Conservation (phyloP, 2,113 vertebrate species). For the Dicerorhinus sumatrensis region DNA sequence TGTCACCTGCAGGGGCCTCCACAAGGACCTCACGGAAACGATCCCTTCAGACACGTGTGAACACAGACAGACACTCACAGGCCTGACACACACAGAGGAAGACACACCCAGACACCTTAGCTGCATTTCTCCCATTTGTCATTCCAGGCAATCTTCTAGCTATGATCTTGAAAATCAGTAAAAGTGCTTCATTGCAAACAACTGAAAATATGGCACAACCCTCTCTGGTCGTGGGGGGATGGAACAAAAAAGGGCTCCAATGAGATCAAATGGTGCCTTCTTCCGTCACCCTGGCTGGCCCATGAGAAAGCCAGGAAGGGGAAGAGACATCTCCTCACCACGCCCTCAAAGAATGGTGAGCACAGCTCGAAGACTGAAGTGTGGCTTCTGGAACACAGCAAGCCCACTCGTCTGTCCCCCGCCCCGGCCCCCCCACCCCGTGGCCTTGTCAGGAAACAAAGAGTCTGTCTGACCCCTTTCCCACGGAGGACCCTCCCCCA, state of each 20-base stretch:
- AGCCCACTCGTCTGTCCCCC: not conserved
- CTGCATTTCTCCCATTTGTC: not conserved
- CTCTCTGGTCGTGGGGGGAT: not conserved
- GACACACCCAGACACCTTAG: not conserved
- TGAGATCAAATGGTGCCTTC: not conserved
- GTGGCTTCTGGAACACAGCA: not conserved
- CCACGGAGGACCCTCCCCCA: no score
- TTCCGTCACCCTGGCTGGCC: not conserved
- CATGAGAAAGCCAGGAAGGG: not conserved
- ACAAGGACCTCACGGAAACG: not conserved
- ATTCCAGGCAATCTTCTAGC: not conserved
- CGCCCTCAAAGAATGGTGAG: not conserved
- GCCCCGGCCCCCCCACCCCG: no score
- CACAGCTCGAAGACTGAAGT: not conserved
- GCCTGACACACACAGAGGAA: not conserved
- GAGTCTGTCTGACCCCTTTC: not conserved
- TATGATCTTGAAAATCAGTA: constrained; percentile 12
- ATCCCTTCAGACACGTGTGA: not conserved
- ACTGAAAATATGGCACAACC: not conserved
- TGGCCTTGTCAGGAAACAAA: not conserved
- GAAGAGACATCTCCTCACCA: not conserved
- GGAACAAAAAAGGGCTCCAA: not conserved
- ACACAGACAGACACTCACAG: not conserved
- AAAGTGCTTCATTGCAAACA: not conserved
- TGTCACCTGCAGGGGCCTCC: not conserved